Evolutionary conservation across 2,797 vertebrate genomes (phyloP).

Genomic region (Intellagama lesueurii): DNA sequence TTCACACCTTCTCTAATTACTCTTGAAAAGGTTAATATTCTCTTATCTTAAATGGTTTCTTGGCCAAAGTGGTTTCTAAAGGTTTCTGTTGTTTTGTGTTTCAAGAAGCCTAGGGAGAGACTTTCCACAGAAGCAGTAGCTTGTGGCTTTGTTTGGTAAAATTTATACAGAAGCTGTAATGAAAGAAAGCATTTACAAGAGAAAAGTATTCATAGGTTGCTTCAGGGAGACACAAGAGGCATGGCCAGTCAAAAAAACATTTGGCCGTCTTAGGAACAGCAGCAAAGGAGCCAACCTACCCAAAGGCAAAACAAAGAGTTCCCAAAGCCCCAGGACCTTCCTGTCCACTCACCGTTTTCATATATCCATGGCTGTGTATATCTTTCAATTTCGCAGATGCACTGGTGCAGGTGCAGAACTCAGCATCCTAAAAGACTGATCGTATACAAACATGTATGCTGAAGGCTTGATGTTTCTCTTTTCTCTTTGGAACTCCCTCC

Average conservation of each 20-base stretch:
- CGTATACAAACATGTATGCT: too few relatives aligned
- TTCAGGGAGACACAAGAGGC: not conserved
- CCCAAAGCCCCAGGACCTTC: not conserved
- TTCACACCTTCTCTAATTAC: conserved; percentile 8
- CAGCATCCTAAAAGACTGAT: not conserved
- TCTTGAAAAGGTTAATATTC: conserved; percentile 15
- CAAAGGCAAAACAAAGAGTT: not conserved
- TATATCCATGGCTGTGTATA: too few relatives aligned
- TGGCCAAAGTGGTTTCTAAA: not conserved
- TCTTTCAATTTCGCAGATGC: not conserved
- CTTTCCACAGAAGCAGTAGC: not conserved
- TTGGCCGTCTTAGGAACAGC: not conserved
- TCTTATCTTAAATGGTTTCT: not conserved
- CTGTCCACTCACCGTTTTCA: not conserved
- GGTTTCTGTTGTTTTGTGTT: not conserved
- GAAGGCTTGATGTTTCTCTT: too few relatives aligned
- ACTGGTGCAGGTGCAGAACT: not conserved
- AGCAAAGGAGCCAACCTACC: not conserved
- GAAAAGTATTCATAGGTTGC: not conserved
- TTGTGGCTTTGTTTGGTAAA: not conserved
- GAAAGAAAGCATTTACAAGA: not conserved
- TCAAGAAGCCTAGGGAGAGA: not conserved
- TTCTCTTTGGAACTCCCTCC: too few relatives aligned
- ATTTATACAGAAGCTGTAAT: not conserved
- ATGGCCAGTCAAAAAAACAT: not conserved